Percentiles rank a stretch among this genome's conserved stretches.
These are phyloP conservation scores for Globodera ellingtonae DNA, from an alignment of 1,140 invertebrate species.

Conservation along the genomic window DNA sequence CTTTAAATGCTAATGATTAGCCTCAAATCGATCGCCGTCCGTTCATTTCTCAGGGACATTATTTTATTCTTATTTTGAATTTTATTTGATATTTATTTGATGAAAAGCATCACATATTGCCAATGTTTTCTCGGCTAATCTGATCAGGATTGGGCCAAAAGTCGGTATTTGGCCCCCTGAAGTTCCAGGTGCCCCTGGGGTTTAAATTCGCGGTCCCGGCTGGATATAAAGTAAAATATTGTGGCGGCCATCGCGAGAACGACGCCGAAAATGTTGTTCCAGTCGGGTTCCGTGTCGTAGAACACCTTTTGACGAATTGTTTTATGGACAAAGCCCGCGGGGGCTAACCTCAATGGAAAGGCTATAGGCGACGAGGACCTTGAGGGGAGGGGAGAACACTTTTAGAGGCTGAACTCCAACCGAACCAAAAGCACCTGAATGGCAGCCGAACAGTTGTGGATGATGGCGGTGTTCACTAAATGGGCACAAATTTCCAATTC, in stretches of 20 bases:
- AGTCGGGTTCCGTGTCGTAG: constrained; percentile 45
- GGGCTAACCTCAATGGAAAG: constrained; percentile 58
- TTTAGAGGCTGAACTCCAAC: neutral
- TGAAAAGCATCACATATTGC: neutral
- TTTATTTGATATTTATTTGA: neutral
- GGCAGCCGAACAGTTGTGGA: constrained; percentile 23
- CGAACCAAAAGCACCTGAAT: constrained; percentile 65
- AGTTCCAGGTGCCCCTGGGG: constrained; percentile 2
- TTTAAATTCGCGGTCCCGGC: constrained; percentile 27
- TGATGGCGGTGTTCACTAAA: constrained; percentile 21
- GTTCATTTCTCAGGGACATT: neutral
- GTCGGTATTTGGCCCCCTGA: constrained; percentile 10
- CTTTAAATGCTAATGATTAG: neutral
- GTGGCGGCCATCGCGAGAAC: constrained; percentile 30
- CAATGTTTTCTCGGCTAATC: neutral
- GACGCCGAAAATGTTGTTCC: constrained; percentile 45
- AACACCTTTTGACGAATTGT: constrained; percentile 30
- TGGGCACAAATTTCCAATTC: constrained; percentile 59
- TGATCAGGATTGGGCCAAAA: constrained; percentile 1
- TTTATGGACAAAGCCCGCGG: neutral
- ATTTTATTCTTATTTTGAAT: neutral
- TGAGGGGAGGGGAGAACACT: constrained; percentile 44
- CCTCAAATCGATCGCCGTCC: neutral
- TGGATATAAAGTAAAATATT: constrained; percentile 33
- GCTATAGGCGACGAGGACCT: constrained; percentile 69